Evolutionary conservation across 1,140 invertebrate species (phyloP).

Genomic region (Cepaea nemoralis): DNA sequence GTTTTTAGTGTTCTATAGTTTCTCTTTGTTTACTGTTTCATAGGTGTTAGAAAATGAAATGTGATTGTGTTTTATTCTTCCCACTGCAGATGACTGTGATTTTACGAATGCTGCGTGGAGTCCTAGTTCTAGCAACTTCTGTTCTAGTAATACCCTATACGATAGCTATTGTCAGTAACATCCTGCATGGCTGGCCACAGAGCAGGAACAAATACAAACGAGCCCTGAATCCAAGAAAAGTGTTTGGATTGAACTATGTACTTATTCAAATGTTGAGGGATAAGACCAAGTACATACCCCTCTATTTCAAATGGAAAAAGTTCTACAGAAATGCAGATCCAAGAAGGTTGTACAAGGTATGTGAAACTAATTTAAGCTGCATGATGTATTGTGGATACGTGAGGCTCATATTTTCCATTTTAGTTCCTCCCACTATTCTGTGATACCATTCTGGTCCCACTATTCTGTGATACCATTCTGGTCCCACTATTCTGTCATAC

Average conservation of each 20-base stretch:
- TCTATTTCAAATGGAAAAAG: conserved; percentile 61
- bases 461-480: too few species aligned
- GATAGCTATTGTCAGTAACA: conserved; percentile 59
- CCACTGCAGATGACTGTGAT: conserved; percentile 48
- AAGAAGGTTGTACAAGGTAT: conserved; percentile 63
- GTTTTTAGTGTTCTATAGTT: too few species aligned
- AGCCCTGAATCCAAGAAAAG: conserved; percentile 66
- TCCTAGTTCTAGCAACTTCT: conserved; percentile 49
- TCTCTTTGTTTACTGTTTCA: too few species aligned
- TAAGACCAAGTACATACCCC: conserved; percentile 54
- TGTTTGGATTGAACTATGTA: conserved; percentile 64
- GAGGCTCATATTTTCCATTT: too few species aligned
- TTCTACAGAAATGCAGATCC: conserved; percentile 60
- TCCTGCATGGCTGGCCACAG: conserved; percentile 66
- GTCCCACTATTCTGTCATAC: too few species aligned
- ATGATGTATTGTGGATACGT: too few species aligned
- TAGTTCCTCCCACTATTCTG: too few species aligned
- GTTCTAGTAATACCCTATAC: conserved; percentile 65
- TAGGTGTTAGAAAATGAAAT: too few species aligned
- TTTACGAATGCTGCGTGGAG: conserved; percentile 39
- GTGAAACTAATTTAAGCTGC: too few species aligned
- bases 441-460: too few species aligned
- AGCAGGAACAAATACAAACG: conserved; percentile 51
- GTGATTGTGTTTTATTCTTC: too few species aligned
- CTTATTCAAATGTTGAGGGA: conserved; percentile 59